Evolutionary conservation across 1,140 invertebrate species (phyloP), one percentile per base, ranked within the genome.

Genomic region (Telenomus remus): DNA sequence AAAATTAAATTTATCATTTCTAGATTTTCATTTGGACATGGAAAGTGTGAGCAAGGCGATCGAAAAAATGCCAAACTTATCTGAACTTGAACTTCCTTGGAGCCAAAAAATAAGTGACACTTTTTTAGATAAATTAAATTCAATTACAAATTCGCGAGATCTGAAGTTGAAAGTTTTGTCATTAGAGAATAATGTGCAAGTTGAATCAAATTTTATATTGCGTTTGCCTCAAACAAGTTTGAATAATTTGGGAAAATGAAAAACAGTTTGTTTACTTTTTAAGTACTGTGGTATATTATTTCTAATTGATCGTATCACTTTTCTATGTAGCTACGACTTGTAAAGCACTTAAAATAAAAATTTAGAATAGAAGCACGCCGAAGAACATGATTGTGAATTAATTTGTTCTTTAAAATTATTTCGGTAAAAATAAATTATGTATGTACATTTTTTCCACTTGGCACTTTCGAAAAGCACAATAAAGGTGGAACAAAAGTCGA

Each of bases 261-360:
- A 39, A 11, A 39, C 10, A 35, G 10, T 10, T 11, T n/a, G 37
- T 11, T n/a, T 4, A 11, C 3, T 39, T 59, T 75, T 75, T 75
- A 75, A 75, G 72, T 75, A 75, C 72, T 68, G 64, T 69, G 57
- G 46, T 75, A 69, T 75, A 75, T 75, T n/a, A n/a, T 75, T 39
- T 66, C 71, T 75, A 75, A 63, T 68, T 57, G 53, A 53, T 69
- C 44, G 53, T 75, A 75, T 75, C 65, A 75, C 72, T 75, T 69
- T 57, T 63, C 72, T 75, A 75, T 64, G 69, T 64, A 68, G 57
- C 72, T 75, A 61, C 57, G 49, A 60, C 37, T 75, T 51, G 19
- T 64, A 59, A 75, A 75, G 72, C 73, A 76, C 60, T 76, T 76
- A 70, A 60, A 76, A 69, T 76, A 42, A 64, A 75, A 59, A 75